Evolutionary conservation across 2,888 invertebrate genomes (phyloP).

Genomic region (Hydrotaea diabolus): DNA sequence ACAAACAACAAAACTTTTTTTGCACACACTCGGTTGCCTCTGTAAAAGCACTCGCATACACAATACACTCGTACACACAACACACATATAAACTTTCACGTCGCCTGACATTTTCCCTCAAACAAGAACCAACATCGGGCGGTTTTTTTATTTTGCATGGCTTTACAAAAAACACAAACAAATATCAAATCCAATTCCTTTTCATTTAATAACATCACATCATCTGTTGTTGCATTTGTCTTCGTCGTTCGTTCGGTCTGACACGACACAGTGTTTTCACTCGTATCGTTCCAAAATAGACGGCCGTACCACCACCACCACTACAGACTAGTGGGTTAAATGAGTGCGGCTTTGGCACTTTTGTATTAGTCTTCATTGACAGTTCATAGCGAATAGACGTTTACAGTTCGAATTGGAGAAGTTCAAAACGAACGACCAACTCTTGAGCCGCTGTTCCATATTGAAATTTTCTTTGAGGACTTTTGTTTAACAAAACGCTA

Average conservation of each 20-base stretch:
- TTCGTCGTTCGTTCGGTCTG: slow-evolving; percentile 30
- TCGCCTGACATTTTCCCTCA: slow-evolving; percentile 51
- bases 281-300: slow-evolving; percentile 37
- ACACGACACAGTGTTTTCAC: slow-evolving; percentile 12
- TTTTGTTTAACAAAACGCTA: slow-evolving; percentile 10
- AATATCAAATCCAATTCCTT: neutral
- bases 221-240: slow-evolving; percentile 52
- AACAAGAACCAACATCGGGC: slow-evolving; percentile 1
- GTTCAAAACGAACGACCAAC: neutral
- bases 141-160: slow-evolving; percentile 10
- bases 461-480: slow-evolving; percentile 46
- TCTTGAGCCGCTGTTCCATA: slow-evolving; percentile 39
- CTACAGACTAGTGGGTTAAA: slow-evolving; percentile 64
- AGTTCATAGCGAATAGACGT: slow-evolving; percentile 67
- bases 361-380: slow-evolving; percentile 70
- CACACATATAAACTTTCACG: slow-evolving; percentile 30
- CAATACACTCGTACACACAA: slow-evolving; percentile 12
- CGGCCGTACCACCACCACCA: slow-evolving; percentile 25
- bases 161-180: too few species aligned
- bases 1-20: slow-evolving; percentile 29
- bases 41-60: neutral
- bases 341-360: slow-evolving; percentile 64
- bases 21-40: too few species aligned
- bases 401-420: neutral
- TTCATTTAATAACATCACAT: slow-evolving; percentile 48